phyloP scores from a whole-genome alignment of 2,888 invertebrate species.

The Heliothis peltigera region DNA sequence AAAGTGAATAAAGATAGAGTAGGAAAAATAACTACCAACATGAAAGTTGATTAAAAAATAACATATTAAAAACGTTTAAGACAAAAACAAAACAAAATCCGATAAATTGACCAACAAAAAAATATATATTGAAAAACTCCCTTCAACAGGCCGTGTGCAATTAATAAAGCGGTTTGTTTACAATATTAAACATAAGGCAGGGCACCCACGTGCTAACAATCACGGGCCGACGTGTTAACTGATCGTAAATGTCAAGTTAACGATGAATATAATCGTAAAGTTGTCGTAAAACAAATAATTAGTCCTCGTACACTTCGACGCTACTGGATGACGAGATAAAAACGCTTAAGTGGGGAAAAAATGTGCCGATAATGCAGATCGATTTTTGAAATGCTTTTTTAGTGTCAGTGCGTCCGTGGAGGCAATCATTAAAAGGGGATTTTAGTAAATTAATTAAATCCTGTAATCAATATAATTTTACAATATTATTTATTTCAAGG shows the following conservation, averaged over 20 bases:
- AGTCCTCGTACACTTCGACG: slow-evolving; percentile 69
- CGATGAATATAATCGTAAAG: slow-evolving; percentile 86
- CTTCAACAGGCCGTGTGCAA: slow-evolving; percentile 42
- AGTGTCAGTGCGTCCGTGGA: no score
- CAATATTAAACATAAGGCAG: slow-evolving; percentile 79
- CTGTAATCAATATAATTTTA: no score
- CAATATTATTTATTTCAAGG: no score
- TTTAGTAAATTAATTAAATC: no score
- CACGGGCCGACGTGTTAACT: slow-evolving; percentile 81
- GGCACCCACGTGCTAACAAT: slow-evolving; percentile 75
- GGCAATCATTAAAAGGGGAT: no score
- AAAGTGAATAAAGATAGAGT: no score
- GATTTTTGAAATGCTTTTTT: no score
- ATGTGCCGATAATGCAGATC: slow-evolving; percentile 32
- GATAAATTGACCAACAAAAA: slow-evolving; percentile 12
- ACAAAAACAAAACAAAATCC: slow-evolving; percentile 3
- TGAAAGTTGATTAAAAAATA: no score
- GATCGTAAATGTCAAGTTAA: slow-evolving; percentile 88
- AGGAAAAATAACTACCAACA: no score
- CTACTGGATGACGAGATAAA: slow-evolving; percentile 65
- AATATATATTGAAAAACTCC: slow-evolving; percentile 27
- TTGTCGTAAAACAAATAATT: slow-evolving; percentile 89
- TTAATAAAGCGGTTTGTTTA: slow-evolving; percentile 70
- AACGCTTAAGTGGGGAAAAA: slow-evolving; percentile 55
- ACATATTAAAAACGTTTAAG: no score